Base-by-base conservation (phyloP, 2,113 vertebrate genomes). In the Osmerus mordax region DNA sequence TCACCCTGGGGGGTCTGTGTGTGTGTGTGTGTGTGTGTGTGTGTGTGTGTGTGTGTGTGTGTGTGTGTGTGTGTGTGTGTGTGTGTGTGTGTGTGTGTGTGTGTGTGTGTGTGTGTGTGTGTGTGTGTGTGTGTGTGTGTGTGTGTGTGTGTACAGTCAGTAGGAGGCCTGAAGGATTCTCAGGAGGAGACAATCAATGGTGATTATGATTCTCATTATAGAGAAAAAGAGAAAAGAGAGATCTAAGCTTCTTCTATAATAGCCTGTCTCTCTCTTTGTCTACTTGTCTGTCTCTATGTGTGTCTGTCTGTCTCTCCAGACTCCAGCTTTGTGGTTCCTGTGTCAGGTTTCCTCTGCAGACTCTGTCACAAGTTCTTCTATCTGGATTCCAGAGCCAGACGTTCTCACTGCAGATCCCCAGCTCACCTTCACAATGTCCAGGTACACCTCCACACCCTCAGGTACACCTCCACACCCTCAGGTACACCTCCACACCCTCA, bases 361-460 rank as follows among this genome's bases (percentile, higher is more conserved):
- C 81, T 97, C 75, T 98, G 97, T 82, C 94, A 90, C 82, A 97
- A 95, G 90, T 98, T 98, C 90, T 98, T 94, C 87, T 92, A 94
- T 78, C 91, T 87, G 83, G 94, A 92, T 90, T 92, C 93, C 0
- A 92, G 90, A 69, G 93, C 92, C 8, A 90, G 90, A 86, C 91
- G 93, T 76, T 88, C 92, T 71, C 97, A 98, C 93, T 97, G 95
- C 94, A 94, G 93, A 87, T 95, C 96, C 70, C 86, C 89, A 88
- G 88, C 90, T 86, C 95, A 96, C 93, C 94, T 94, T 85, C 92
- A 95, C 83, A 94, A 93, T 87, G 82, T 97, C 82, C 94, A 95
- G 94, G 94, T 96, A 66, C 21, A 18, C n/a, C 19, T n/a, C n/a
- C 60, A 54, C 62, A 65, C 65, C 58, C 60, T 21, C 68, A 71